Base-by-base conservation (phyloP, 2,113 vertebrate genomes). In the Plotosus lineatus region DNA sequence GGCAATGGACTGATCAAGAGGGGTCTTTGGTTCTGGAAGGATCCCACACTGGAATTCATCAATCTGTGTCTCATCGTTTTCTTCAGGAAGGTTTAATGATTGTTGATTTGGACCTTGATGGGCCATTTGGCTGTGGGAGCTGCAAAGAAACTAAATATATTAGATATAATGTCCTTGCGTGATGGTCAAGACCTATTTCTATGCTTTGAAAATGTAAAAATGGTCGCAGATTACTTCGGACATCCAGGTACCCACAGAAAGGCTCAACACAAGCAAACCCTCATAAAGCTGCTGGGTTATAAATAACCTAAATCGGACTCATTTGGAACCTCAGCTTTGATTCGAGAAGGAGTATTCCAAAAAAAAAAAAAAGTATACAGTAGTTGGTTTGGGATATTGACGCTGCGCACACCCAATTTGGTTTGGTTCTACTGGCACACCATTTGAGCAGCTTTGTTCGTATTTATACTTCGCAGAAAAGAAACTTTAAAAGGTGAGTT, bases 41-140 rank as follows among this genome's bases (percentile, higher is more conserved):
- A 42, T n/a, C 19, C 10, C 53, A 42, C 78, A 76, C 23, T 83
- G 78, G 48, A 79, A 83, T 21, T 74, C 63, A 14, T 69, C 72
- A 28, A 72, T 82, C 58, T 40, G 48, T 15, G 81, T 87, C 58
- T 87, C 86, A 53, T 87, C 86, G 15, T 87, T 87, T 77, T 87
- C 86, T 53, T 87, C 86, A 15, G 85, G 85, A 63, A 1, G 72
- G 83, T 87, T 87, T 2, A 85, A 61, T 26, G 78, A 81, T 3
- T 17, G 31, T 9, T 58, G 28, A 53, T 51, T 55, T 50, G 60
- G 65, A 19, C 28, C 46, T 28, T 36, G 36, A n/a, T 42, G 56
- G 33, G 82, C 82, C 76, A 85, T 85, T 55, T 36, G 65, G 61
- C 55, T 38, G 15, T 1, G 3, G 40, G 51, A 15, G 76, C 75